Evolutionary conservation across 2,113 vertebrate species (phyloP), one percentile per base, ranked within the genome.

Genomic region (Propithecus coquereli): DNA sequence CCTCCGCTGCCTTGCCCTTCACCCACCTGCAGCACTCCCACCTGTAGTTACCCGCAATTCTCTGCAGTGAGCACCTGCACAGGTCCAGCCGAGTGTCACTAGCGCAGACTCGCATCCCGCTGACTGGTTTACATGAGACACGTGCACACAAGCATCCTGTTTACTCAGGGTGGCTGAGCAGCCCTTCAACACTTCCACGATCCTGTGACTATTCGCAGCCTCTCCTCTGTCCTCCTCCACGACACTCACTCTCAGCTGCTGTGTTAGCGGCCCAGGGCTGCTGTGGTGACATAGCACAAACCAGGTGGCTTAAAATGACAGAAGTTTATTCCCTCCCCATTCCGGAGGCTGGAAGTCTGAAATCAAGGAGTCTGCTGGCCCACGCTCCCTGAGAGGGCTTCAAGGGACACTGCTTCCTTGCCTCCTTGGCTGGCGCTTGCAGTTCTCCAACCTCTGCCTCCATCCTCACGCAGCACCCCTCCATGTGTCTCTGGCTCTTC

Each of bases 91-190:
- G 22, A 52, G 30, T 2, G 10, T 11, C 8, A 7, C n/a, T 43
- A 73, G 27, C 43, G 34, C 61, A 54, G 34, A 71, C 25, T 37
- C 16, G 12, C 6, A 45, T n/a, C 16, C 6, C 8, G 0, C 9
- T 0, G 40, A 25, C 14, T 9, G n/a, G 61, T 50, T 40, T 27
- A 13, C 0, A 0, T 8, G 68, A 40, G 82, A 47, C 8, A 68
- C 80, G 13, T 1, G 0, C n/a, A 8, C 32, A 8, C 22, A 10
- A 40, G 22, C 6, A 6, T 3, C 6, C 0, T 0, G 0, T 13
- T 32, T 40, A 22, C 34, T 9, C 32, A 3, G 47, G 50, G 12
- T 10, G 13, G 16, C 8, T 5, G 10, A 11, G 10, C 82, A 34
- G 14, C 22, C 1, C 2, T n/a, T 40, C 34, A 3, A 1, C 2